phyloP scores from a whole-genome alignment of 2,797 vertebrate species.

The Balearica regulorum region DNA sequence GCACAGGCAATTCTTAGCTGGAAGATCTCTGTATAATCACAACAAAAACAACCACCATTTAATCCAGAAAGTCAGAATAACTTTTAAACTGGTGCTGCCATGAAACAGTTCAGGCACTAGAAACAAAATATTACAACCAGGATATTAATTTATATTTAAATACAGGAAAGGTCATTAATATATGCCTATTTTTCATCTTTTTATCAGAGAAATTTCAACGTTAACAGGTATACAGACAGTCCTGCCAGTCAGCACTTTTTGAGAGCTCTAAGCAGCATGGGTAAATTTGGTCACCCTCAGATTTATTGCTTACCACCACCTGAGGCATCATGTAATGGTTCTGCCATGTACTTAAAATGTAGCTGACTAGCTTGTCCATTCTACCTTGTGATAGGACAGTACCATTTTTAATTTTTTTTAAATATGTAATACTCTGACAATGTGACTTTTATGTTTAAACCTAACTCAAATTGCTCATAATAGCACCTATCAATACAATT shows the following conservation, averaged over 20 bases:
- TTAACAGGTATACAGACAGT: neutral
- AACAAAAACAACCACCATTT: neutral
- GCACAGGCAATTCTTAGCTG: neutral
- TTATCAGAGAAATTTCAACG: neutral
- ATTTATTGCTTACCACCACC: neutral
- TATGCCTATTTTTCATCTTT: neutral
- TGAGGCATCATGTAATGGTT: neutral
- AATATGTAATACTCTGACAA: neutral
- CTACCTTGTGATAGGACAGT: neutral
- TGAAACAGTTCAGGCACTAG: neutral
- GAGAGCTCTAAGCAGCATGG: neutral
- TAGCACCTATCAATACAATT: neutral
- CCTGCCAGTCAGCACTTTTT: neutral
- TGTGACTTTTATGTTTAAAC: neutral
- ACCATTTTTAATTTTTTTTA: neutral
- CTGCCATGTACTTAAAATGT: neutral
- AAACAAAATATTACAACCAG: neutral
- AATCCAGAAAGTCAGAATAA: accelerated
- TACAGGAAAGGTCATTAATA: neutral
- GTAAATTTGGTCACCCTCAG: neutral
- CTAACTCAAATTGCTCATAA: neutral
- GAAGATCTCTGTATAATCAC: neutral
- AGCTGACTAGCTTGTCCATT: neutral
- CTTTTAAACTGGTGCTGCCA: neutral
- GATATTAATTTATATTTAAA: neutral